phyloP scores from a whole-genome alignment of 2,113 vertebrate species.

The Rhea americana region DNA sequence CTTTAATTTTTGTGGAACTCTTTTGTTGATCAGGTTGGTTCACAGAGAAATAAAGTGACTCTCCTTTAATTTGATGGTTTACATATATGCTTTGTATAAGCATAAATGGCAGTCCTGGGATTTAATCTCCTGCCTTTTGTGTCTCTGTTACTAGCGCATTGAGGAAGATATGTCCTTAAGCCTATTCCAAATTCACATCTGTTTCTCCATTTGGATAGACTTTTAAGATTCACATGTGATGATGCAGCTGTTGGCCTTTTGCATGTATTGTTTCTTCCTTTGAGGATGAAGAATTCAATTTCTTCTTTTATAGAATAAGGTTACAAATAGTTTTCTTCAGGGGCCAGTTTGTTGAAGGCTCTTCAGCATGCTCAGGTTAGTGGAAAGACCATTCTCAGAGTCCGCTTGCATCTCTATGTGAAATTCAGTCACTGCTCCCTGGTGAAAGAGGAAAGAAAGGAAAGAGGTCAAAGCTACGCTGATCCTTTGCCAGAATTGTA shows the following conservation, averaged over 20 bases:
- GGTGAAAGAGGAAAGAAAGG: not conserved
- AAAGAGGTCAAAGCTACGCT: not conserved
- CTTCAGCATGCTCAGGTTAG: not conserved
- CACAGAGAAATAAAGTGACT: rapidly evolving
- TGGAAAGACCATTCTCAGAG: not conserved
- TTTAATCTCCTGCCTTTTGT: not conserved
- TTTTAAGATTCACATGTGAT: not conserved
- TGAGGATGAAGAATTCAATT: not conserved
- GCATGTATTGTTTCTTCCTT: not conserved
- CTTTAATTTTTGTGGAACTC: not conserved
- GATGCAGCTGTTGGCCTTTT: conserved; percentile 43
- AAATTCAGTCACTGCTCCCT: not conserved
- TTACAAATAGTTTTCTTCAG: not conserved
- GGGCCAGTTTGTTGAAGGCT: not conserved
- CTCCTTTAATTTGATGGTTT: not conserved
- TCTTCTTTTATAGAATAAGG: not conserved
- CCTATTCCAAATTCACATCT: conserved; percentile 33
- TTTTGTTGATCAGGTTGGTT: not conserved
- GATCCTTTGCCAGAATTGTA: not conserved
- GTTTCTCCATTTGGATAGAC: conserved; percentile 30
- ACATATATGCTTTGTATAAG: not conserved
- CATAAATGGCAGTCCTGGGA: not conserved
- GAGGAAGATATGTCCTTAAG: not conserved
- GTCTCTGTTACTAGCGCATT: not conserved
- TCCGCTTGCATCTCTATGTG: not conserved